phyloP scores from a whole-genome alignment of 2,113 vertebrate species.

The Pagrus major region DNA sequence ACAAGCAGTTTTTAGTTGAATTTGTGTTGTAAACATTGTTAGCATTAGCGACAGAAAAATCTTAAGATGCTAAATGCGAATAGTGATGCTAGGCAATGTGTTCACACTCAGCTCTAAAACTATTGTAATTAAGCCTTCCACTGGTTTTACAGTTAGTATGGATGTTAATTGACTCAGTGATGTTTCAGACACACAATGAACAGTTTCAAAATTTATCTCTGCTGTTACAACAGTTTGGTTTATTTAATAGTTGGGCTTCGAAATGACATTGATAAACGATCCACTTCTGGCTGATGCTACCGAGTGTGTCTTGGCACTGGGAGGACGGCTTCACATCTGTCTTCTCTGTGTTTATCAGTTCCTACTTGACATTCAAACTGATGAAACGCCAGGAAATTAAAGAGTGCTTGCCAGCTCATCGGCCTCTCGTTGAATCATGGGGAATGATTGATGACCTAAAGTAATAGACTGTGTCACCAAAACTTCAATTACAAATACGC shows the following conservation, averaged over 20 bases:
- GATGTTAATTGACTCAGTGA: neutral
- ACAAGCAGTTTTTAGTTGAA: neutral
- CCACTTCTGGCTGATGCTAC: neutral
- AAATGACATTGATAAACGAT: neutral
- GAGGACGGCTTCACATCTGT: neutral
- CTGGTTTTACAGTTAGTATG: neutral
- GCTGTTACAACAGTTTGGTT: neutral
- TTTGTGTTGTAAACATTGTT: no score
- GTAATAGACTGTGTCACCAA: neutral
- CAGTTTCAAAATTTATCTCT: neutral
- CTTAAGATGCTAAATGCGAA: neutral
- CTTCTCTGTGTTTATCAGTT: conserved; percentile 8
- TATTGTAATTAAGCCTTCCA: neutral
- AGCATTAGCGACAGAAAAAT: no score
- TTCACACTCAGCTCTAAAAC: neutral
- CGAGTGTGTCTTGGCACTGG: conserved; percentile 3
- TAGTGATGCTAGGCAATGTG: neutral
- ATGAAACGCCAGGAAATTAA: conserved; percentile 29
- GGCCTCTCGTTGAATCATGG: conserved; percentile 3
- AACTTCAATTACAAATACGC: neutral
- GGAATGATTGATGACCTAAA: conserved; percentile 13
- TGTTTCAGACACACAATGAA: neutral
- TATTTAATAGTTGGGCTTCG: neutral
- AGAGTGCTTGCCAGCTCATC: conserved; percentile 32
- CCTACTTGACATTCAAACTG: conserved; percentile 5